Percentiles rank a stretch among this genome's conserved stretches.
phyloP scores from a whole-genome alignment of 2,113 vertebrate genomes.

The Pseudorectes ferrugineus region DNA sequence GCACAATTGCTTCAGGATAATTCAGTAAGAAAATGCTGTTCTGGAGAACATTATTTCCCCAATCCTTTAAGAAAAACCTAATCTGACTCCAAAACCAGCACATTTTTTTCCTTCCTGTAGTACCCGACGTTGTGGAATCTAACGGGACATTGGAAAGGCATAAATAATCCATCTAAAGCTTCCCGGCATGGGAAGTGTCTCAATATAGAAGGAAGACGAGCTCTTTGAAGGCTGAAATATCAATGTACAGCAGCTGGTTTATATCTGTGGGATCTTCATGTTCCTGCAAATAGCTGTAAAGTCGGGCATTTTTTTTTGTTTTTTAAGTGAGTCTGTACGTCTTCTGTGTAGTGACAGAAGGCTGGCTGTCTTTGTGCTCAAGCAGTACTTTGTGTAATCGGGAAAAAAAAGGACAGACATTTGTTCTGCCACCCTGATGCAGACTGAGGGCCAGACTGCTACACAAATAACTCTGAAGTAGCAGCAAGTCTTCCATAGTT shows the following conservation, averaged over 20 bases:
- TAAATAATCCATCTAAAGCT: background rate
- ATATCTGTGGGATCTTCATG: background rate
- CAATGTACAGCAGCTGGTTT: background rate
- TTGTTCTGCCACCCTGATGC: background rate
- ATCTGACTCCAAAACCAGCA: background rate
- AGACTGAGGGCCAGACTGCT: background rate
- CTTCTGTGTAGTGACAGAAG: background rate
- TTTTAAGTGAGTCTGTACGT: background rate
- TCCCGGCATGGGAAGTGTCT: background rate
- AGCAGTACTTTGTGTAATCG: background rate
- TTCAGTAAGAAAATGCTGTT: background rate
- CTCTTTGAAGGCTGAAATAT: conserved; percentile 15
- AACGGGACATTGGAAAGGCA: background rate
- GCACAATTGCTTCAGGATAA: background rate
- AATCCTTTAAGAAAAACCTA: background rate
- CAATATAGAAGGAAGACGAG: background rate
- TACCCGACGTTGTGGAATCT: background rate
- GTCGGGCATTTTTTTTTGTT: background rate
- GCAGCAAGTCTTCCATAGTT: background rate
- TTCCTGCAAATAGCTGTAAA: background rate
- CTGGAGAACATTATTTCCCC: background rate
- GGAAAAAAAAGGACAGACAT: background rate
- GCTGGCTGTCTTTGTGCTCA: background rate
- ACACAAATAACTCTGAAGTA: background rate
- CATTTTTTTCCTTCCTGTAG: background rate